Conservation (phyloP, 2,113 vertebrate species). For the Illadopsis cleaveri region DNA sequence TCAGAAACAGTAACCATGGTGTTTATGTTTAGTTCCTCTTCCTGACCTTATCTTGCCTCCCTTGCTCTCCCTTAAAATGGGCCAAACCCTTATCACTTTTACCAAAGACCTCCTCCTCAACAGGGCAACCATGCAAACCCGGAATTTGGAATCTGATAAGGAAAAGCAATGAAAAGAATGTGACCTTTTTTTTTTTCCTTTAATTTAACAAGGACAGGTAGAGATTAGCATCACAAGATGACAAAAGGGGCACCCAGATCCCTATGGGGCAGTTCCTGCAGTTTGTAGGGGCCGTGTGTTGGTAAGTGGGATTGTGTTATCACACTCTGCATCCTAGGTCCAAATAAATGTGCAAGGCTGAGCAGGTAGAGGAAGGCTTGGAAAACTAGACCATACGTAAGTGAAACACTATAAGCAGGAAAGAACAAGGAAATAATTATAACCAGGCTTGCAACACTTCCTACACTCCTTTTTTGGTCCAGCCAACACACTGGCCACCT, state of each 20-base stretch:
- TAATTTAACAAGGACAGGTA: background rate
- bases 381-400: background rate
- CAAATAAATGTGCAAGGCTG: background rate
- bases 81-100: slow-evolving; percentile 22
- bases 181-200: background rate
- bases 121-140: background rate
- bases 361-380: background rate
- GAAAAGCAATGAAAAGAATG: background rate
- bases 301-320: background rate
- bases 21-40: slow-evolving; percentile 22
- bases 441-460: slow-evolving; percentile 34
- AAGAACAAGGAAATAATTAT: slow-evolving; percentile 46
- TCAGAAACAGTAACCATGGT: slow-evolving; percentile 37
- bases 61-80: background rate
- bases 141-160: background rate
- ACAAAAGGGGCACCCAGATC: background rate
- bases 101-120: background rate
- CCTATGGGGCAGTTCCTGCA: background rate
- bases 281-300: rapidly evolving
- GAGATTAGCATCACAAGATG: background rate
- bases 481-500: slow-evolving; percentile 33
- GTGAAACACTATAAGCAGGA: background rate
- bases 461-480: slow-evolving; percentile 18
- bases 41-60: slow-evolving; percentile 23
- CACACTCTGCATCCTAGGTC: background rate